Base-by-base conservation (phyloP, 2,797 vertebrate genomes). In the Lycodopsis pacificus region DNA sequence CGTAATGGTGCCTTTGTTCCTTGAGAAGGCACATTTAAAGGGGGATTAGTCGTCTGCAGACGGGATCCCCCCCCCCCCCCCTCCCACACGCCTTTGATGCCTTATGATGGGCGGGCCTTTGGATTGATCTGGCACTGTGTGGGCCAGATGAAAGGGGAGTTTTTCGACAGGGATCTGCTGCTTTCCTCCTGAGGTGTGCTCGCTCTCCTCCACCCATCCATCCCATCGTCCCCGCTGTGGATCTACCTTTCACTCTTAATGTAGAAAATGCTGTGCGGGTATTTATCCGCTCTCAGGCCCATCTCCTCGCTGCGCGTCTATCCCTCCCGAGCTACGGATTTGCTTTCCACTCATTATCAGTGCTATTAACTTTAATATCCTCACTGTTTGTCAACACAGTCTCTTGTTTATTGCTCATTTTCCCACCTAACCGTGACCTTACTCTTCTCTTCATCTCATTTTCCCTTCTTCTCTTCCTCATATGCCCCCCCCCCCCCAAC, bases 41-140 rank as follows among this genome's bases (percentile, higher is more conserved):
- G 78, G 78, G 88, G 90, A 92, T 93, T 91, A 91, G 84, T 79
- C 73, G 87, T 71, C 83, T 71, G 84, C 86, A 85, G 90, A 92
- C 88, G 88, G 82, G 82, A 90, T 88, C 73, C 68, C 74, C 25
- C 25, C 68, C 74, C 25, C 25, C 25, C 25, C 25, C 25, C 90
- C 85, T 86, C 90, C 91, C 61, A 78, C 87, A 72, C 34, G 14
- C 76, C 92, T 94, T 93, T 94, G 93, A 93, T 92, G 89, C 91
- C 78, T 89, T 91, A 91, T 90, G 91, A 94, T 92, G 89, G 91
- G 91, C 90, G 86, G 90, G 84, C 68, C 63, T 61, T 89, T 13
- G 80, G 88, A 93, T 93, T 93, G 92, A 93, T 92, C 88, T 89
- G 88, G 85, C 88, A 86, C 89, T 88, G 89, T 89, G 92, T 91